A percentile compares a stretch with the other conserved stretches of the same genome.
Evolutionary conservation across 2,113 vertebrate genomes (phyloP).

Genomic region (Harpagus bidentatus): DNA sequence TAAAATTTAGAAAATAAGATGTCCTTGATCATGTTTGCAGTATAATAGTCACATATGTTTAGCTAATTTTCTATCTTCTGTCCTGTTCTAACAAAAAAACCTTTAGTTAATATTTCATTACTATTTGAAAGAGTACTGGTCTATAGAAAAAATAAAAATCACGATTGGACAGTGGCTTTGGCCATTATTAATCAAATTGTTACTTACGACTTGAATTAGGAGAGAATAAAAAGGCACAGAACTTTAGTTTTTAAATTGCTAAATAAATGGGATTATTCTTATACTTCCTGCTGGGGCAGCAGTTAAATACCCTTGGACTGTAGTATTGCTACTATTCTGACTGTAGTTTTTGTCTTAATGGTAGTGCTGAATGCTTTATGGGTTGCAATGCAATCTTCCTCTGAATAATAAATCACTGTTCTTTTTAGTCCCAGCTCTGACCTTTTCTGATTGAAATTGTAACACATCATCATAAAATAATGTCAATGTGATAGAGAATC

Average conservation of each 20-base stretch:
- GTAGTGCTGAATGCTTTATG: neutral
- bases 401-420: neutral
- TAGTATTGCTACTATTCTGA: neutral
- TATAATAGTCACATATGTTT: neutral
- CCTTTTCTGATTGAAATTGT: slow-evolving; percentile 20
- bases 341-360: neutral
- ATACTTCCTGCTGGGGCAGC: neutral
- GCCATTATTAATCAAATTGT: neutral
- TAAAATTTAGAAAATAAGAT: neutral
- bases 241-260: neutral
- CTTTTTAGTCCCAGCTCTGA: neutral
- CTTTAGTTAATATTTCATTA: neutral
- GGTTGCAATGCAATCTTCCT: neutral
- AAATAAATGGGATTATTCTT: neutral
- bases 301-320: neutral
- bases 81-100: neutral
- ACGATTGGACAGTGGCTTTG: neutral
- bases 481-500: neutral
- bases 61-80: neutral
- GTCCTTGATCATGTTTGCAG: neutral
- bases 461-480: neutral
- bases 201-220: neutral
- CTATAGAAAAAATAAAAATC: neutral
- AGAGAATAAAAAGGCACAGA: neutral
- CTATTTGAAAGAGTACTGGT: neutral